Evolutionary conservation across 2,113 vertebrate species (phyloP).

Genomic region (Paraplagusia blochii): DNA sequence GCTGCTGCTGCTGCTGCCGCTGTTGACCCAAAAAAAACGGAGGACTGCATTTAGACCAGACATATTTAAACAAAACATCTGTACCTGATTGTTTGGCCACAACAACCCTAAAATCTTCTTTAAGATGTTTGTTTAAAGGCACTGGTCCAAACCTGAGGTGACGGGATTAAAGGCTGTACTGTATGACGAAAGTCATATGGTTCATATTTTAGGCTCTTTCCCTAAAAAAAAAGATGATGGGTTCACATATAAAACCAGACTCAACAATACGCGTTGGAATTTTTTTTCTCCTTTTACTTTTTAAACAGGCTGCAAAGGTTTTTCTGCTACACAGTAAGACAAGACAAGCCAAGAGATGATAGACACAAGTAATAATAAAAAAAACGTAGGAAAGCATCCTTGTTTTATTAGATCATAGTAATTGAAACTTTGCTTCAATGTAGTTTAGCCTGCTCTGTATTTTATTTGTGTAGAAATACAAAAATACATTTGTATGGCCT

Average conservation of each 20-base stretch:
- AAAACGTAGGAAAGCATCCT: no score
- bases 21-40: no score
- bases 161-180: not conserved
- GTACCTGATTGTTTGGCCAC: not conserved
- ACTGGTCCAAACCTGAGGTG: not conserved
- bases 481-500: no score
- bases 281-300: not conserved
- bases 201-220: slow-evolving; percentile 3
- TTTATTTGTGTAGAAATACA: no score
- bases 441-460: no score
- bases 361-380: no score
- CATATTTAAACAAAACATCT: not conserved
- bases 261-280: not conserved
- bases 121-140: not conserved
- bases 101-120: slow-evolving; percentile 8
- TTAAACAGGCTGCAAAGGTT: not conserved
- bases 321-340: no score
- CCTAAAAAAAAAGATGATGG: not conserved
- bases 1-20: no score
- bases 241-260: not conserved
- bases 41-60: slow-evolving; percentile 3
- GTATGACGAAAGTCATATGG: not conserved
- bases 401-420: no score
- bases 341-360: no score
- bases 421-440: no score